Conservation (phyloP, 1,140 invertebrate genomes). For the Solenopsis fugax region DNA sequence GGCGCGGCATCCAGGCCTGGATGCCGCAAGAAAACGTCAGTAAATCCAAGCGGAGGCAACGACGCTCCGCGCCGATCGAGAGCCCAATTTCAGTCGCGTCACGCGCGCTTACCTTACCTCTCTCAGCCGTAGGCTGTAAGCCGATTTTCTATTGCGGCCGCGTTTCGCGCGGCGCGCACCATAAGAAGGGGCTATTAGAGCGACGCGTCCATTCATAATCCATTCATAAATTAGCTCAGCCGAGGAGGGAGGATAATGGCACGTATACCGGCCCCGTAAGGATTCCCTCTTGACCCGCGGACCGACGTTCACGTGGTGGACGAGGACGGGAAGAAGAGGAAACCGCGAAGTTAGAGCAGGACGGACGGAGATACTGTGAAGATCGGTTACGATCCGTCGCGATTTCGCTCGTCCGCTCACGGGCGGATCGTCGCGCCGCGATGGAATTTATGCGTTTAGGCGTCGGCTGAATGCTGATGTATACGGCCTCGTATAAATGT, state of each 20-base stretch:
- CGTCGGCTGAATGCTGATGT: slow-evolving; percentile 68
- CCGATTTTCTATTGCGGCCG: slow-evolving; percentile 56
- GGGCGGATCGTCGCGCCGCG: slow-evolving; percentile 60
- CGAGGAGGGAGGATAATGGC: slow-evolving; percentile 68
- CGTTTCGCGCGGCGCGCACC: slow-evolving; percentile 27
- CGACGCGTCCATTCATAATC: slow-evolving; percentile 73
- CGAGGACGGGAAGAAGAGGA: slow-evolving; percentile 7
- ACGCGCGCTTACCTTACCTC: slow-evolving; percentile 36
- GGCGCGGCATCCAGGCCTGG: neutral
- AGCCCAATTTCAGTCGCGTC: slow-evolving; percentile 52
- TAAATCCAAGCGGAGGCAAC: slow-evolving; percentile 41
- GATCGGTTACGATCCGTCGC: slow-evolving; percentile 63
- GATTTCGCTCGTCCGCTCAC: slow-evolving; percentile 58
- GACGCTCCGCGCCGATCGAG: slow-evolving; percentile 18
- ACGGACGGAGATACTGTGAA: slow-evolving; percentile 17
- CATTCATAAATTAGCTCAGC: slow-evolving; percentile 75
- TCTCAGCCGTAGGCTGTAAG: slow-evolving; percentile 45
- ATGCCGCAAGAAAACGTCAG: neutral
- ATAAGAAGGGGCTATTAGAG: slow-evolving; percentile 34
- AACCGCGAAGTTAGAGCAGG: neutral
- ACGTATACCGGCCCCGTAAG: slow-evolving; percentile 25
- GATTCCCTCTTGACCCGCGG: slow-evolving; percentile 69
- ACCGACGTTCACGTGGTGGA: slow-evolving; percentile 23
- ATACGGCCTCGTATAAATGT: slow-evolving; percentile 71
- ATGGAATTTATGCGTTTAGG: slow-evolving; percentile 71